Evolutionary conservation across 2,888 invertebrate species (phyloP).

Genomic region (Lasioglossum calceatum): DNA sequence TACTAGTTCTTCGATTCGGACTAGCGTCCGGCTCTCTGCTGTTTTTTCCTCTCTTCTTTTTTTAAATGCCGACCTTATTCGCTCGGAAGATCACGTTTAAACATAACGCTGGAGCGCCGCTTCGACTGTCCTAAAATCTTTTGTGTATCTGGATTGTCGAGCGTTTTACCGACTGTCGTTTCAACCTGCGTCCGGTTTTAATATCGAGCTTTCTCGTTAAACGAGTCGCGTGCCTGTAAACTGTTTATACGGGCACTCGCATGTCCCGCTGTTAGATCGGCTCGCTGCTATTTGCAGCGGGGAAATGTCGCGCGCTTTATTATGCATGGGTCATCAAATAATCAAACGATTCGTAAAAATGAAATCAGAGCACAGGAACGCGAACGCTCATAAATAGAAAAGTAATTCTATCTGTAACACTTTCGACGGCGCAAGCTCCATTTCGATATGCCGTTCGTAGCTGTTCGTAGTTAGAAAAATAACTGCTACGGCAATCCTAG

Average conservation of each 20-base stretch:
- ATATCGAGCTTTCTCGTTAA: slow-evolving; percentile 19
- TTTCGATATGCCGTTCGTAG: neutral
- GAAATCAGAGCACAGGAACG: slow-evolving; percentile 5
- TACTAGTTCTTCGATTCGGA: neutral
- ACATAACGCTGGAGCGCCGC: neutral
- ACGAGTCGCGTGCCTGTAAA: neutral
- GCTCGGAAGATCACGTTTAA: neutral
- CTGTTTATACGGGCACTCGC: neutral
- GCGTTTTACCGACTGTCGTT: neutral
- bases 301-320: neutral
- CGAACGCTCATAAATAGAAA: neutral
- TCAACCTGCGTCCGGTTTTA: neutral
- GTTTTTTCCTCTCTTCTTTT: neutral
- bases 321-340: slow-evolving; percentile 4
- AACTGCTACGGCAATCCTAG: neutral
- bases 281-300: neutral
- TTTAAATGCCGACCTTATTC: neutral
- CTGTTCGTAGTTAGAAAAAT: neutral
- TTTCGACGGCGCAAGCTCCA: neutral
- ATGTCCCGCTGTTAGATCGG: slow-evolving; percentile 4
- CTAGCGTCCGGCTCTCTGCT: neutral
- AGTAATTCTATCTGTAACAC: neutral
- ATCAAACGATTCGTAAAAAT: slow-evolving; percentile 1
- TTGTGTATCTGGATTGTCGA: neutral
- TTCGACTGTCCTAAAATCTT: neutral